Evolutionary conservation across 1,140 invertebrate species (phyloP).

Genomic region (Bombus huntii): DNA sequence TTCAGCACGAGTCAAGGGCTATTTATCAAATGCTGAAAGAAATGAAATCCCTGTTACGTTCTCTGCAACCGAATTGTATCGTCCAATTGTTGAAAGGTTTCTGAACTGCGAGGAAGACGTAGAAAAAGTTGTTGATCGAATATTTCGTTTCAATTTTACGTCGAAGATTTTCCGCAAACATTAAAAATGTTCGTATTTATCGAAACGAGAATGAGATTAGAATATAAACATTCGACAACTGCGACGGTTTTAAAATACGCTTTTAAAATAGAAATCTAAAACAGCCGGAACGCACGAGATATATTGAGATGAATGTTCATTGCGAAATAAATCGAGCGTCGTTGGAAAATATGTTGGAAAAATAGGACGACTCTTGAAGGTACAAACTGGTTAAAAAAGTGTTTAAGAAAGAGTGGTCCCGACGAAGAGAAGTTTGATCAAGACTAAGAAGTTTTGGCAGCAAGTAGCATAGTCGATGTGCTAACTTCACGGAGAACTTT

Average conservation of each 20-base stretch:
- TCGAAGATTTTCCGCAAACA: no score
- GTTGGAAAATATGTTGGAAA: background rate
- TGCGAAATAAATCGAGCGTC: background rate
- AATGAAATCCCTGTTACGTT: background rate
- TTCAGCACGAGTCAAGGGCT: background rate
- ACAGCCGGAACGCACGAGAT: background rate
- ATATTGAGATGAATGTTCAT: background rate
- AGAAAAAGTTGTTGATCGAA: background rate
- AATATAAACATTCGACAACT: background rate
- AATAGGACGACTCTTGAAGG: background rate
- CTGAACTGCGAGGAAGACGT: no score
- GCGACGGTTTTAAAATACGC: background rate
- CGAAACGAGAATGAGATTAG: background rate
- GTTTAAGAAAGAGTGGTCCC: no score
- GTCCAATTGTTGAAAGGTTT: background rate
- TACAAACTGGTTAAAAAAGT: background rate
- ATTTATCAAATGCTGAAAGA: background rate
- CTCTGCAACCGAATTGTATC: background rate
- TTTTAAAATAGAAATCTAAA: background rate
- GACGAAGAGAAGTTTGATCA: background rate
- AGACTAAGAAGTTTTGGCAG: background rate
- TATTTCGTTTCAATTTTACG: background rate
- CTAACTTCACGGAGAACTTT: background rate
- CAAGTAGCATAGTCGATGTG: background rate
- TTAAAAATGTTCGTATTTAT: background rate